A percentile compares a stretch with the other conserved stretches of the same genome.
These are phyloP conservation scores for Heloderma charlesbogerti DNA, from an alignment of 2,113 vertebrate genomes.

Conservation along the genomic window DNA sequence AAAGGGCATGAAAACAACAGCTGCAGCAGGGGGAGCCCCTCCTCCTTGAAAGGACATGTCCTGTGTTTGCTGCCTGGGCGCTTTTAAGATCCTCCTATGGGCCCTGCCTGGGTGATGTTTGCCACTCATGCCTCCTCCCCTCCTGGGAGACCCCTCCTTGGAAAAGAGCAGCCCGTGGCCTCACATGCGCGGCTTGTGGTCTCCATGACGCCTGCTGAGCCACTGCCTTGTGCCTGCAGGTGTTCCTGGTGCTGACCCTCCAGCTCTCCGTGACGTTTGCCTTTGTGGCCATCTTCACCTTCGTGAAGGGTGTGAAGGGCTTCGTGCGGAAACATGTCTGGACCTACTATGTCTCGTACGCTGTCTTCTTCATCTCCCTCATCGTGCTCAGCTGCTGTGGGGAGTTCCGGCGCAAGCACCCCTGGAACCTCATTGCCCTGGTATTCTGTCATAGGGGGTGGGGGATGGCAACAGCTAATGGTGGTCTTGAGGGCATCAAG, in stretches of 20 bases:
- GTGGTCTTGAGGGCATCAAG: too few relatives aligned
- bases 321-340: slow-evolving; percentile 89
- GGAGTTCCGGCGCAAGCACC: slow-evolving; percentile 93
- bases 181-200: neutral
- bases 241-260: slow-evolving; percentile 93
- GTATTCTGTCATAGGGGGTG: slow-evolving; percentile 61
- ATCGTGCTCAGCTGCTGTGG: slow-evolving; percentile 96
- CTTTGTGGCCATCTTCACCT: slow-evolving; percentile 92
- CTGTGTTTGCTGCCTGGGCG: too few relatives aligned
- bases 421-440: slow-evolving; percentile 96
- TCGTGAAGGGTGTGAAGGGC: slow-evolving; percentile 82
- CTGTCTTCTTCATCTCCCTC: slow-evolving; percentile 89
- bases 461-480: neutral
- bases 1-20: too few relatives aligned
- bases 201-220: too few relatives aligned
- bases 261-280: slow-evolving; percentile 90
- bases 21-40: neutral
- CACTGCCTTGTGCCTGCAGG: slow-evolving; percentile 70
- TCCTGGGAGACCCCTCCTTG: too few relatives aligned
- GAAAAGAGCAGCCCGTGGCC: too few relatives aligned
- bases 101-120: too few relatives aligned
- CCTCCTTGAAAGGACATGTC: too few relatives aligned
- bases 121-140: too few relatives aligned
- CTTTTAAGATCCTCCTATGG: too few relatives aligned
- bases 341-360: slow-evolving; percentile 95